Evolutionary conservation across 2,113 vertebrate genomes (phyloP).

Genomic region (Murina feae): DNA sequence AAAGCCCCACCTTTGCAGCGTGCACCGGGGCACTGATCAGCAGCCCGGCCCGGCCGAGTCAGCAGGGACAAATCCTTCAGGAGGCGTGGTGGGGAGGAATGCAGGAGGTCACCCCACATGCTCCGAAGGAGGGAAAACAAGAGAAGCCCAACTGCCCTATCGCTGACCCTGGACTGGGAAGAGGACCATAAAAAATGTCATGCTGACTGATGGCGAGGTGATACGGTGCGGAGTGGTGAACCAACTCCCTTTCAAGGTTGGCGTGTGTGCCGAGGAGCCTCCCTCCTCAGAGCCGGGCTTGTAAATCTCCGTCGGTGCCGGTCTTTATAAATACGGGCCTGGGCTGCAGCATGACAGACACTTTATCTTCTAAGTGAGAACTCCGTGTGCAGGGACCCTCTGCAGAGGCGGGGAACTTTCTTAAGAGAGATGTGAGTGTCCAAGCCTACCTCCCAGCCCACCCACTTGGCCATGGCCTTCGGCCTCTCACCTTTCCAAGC

Average conservation of each 20-base stretch:
- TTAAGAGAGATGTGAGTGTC: neutral
- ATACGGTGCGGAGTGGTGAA: constrained; percentile 17
- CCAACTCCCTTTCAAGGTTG: constrained; percentile 1
- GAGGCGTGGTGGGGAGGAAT: neutral
- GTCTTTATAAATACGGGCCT: constrained; percentile 26
- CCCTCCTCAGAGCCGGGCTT: neutral
- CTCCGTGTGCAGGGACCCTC: neutral
- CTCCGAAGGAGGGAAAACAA: constrained; percentile 14
- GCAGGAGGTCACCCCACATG: neutral
- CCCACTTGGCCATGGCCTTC: neutral
- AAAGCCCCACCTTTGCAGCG: neutral
- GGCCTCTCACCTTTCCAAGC: neutral
- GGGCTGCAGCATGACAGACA: constrained; percentile 31
- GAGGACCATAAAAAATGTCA: constrained; percentile 50
- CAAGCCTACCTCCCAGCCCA: neutral
- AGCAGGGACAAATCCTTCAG: neutral
- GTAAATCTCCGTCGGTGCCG: constrained; percentile 34
- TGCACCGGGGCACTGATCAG: neutral
- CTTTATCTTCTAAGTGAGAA: neutral
- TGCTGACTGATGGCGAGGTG: constrained; percentile 47
- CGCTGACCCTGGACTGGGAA: constrained; percentile 41
- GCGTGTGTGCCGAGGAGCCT: neutral
- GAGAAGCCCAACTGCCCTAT: constrained; percentile 1
- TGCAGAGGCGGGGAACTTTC: neutral
- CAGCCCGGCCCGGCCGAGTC: neutral